Evolutionary conservation across 2,888 invertebrate species (phyloP).

Genomic region (Leistus spinibarbis): DNA sequence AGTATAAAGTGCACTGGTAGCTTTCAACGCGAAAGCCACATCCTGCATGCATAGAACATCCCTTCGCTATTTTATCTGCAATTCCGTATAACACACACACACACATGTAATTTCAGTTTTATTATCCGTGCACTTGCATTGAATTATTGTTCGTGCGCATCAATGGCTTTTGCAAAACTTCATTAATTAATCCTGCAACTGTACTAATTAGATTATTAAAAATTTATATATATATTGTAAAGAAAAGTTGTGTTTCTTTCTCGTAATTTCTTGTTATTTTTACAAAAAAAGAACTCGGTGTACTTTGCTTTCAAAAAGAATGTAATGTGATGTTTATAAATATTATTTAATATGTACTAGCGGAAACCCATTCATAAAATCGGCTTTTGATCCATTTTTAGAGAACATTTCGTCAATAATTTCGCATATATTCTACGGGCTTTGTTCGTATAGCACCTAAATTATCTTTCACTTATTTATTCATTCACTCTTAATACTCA

Average conservation of each 20-base stretch:
- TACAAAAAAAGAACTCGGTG: not conserved
- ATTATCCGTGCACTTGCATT: not conserved
- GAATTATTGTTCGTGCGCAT: slow-evolving; percentile 17
- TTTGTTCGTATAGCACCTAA: too few relatives aligned
- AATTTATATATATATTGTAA: not conserved
- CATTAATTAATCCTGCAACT: slow-evolving; percentile 14
- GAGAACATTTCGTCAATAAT: too few relatives aligned
- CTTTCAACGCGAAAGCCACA: not conserved
- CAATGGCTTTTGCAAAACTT: slow-evolving; percentile 14
- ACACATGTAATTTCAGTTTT: not conserved
- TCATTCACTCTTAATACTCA: too few relatives aligned
- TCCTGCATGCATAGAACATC: not conserved
- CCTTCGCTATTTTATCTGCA: not conserved
- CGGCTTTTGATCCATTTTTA: too few relatives aligned
- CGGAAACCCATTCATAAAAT: too few relatives aligned
- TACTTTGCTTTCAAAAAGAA: too few relatives aligned
- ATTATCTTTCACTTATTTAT: too few relatives aligned
- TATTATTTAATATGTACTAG: too few relatives aligned
- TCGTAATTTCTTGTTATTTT: not conserved
- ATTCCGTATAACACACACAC: not conserved
- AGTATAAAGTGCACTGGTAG: not conserved
- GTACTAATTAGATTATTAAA: slow-evolving; percentile 4
- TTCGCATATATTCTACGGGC: too few relatives aligned
- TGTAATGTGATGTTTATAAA: too few relatives aligned
- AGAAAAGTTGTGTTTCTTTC: not conserved